Base-by-base conservation (phyloP, 2,888 invertebrate species). In the Marasmarcha lunaedactyla region DNA sequence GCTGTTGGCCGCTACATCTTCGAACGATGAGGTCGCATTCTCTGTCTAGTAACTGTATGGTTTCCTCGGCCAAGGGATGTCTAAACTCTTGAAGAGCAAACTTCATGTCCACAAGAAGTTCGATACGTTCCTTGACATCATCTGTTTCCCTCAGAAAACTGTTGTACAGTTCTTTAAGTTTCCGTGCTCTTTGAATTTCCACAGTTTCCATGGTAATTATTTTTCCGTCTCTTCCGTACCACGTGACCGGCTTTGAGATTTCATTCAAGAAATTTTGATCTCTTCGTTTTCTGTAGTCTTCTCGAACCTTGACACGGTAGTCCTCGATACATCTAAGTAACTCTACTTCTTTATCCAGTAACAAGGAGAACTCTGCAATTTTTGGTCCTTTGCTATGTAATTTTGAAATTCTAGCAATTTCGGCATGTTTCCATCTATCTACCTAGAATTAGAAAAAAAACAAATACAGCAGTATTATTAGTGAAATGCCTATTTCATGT, bases 131-230 rank as follows among this genome's bases (percentile, higher is more conserved):
- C 45, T 89, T 88, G 13, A 85, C 81, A 1, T 84, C 81, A 43
- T 87, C 61, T 46, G 87, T 85, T 38, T 86, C 78, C 25, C 85
- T 76, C 37, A 78, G 79, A 50, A 95, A 84, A 39, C 88, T 85
- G 52, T 88, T 86, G 61, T 93, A 94, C 11, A 94, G 76, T 50
- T 89, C 88, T 42, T 88, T 88, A 35, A 93, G 83, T 56, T 91
- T 90, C 38, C 89, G 87, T 11, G 93, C 94, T 52, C 89, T 88
- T 57, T 94, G 92, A 13, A 90, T 91, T 62, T 90, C 91, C 38
- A 92, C 62, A 0, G 94, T 91, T 50, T 95, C 92, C 90, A 96
- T 90, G 47, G 90, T 87, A 12, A 94, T 87, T 26, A 87, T 61
- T 43, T 78, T 84, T 13, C 90, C 90, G 55, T 91, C 90, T 51